Evolutionary conservation across 2,888 invertebrate genomes (phyloP), one percentile per base, ranked within the genome.

Genomic region (Bombylius discolor): DNA sequence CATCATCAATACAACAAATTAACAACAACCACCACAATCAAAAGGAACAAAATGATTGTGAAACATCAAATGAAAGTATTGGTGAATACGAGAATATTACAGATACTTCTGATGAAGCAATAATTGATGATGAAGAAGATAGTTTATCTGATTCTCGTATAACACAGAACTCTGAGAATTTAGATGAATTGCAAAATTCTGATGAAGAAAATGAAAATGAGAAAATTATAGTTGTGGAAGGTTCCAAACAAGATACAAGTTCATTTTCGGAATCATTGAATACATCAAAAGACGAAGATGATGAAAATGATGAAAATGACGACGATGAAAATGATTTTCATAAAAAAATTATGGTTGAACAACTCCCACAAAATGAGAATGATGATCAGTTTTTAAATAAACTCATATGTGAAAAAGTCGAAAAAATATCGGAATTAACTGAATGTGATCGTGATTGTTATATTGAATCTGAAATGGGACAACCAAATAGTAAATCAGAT

Each of bases 361-460:
- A 42, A 48, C 5, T 34, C 34, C 31, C 46, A 33, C 34, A 31
- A 14, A 33, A 51, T 49, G 46, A 47, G 5, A 59, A 34, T 33
- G 14, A 49, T 45, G 51, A 49, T 54, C 51, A 54, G 54, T 54
- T 47, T 49, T 23, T 23, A 13, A 48, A 54, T 49, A 5, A 42
- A 4, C 39, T 42, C 11, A 11, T 42, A 11, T 4, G 39, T 52
- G 53, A 53, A 45, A 51, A 53, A 34, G 51, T 47, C 39, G 55
- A 44, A 39, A 47, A 56, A 52, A 49, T 58, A 55, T 61, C 59
- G 31, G 55, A 65, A 57, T 58, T 63, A 60, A 66, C 65, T 64
- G 65, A 61, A 65, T 65, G 65, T 62, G 64, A 65, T 65, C 63
- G 64, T 58, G 64, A 64, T 60, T 58, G 56, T 50, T 60, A 60